Evolutionary conservation across 2,888 invertebrate genomes (phyloP).

Genomic region (Netelia inedita): DNA sequence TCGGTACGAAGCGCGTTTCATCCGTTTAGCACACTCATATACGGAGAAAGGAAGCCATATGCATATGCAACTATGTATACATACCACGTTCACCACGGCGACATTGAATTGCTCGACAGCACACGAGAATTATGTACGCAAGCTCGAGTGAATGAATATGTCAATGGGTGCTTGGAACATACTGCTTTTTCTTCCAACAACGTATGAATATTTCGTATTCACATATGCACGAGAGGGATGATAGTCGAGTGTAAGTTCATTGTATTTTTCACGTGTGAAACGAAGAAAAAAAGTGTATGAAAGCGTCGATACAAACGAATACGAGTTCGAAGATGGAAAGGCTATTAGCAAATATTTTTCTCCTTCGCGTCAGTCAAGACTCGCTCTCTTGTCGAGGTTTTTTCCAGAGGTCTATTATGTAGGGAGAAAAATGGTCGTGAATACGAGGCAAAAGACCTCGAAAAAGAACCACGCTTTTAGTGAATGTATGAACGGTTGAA

Average conservation of each 20-base stretch:
- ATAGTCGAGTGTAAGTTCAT: not conserved
- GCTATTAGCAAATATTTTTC: conserved; percentile 2
- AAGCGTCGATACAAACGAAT: too few relatives aligned
- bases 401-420: not conserved
- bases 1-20: conserved; percentile 11
- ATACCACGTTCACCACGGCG: conserved; percentile 1
- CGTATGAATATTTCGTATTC: conserved; percentile 19
- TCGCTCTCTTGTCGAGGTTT: not conserved
- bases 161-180: conserved; percentile 39
- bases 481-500: conserved; percentile 17
- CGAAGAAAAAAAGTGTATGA: not conserved
- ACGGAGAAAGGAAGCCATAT: conserved; percentile 20
- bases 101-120: conserved; percentile 39
- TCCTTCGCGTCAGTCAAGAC: not conserved
- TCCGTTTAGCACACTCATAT: conserved; percentile 37
- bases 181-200: conserved; percentile 48
- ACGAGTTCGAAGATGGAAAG: not conserved
- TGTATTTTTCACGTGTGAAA: not conserved
- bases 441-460: conserved; percentile 3
- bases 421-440: conserved; percentile 28
- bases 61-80: not conserved
- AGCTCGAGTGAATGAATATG: conserved; percentile 40
- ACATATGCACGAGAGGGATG: not conserved
- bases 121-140: conserved; percentile 28
- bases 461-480: not conserved